These are phyloP conservation scores for Rhinopomastus cyanomelas DNA, from an alignment of 2,113 vertebrate species.

Conservation along the genomic window DNA sequence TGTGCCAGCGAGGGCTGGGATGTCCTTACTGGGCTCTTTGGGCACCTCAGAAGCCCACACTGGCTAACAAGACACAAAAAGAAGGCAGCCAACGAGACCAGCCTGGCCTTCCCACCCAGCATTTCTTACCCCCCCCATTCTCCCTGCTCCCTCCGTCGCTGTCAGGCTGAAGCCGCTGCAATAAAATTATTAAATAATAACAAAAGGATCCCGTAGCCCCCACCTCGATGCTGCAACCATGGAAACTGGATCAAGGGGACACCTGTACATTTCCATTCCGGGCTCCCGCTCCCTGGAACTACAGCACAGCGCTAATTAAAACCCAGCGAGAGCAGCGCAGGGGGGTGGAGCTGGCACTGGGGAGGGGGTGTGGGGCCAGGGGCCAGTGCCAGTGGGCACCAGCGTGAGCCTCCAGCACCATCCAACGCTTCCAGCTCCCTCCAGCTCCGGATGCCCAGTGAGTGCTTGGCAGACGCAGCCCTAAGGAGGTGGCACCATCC, in stretches of 20 bases:
- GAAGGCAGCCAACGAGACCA: constrained; percentile 41
- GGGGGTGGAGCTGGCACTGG: not conserved
- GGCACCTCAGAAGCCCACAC: not conserved
- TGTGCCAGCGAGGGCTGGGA: accelerated
- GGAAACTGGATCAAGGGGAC: constrained; percentile 72
- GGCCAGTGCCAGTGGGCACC: not conserved
- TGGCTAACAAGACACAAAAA: constrained; percentile 38
- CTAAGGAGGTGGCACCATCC: not conserved
- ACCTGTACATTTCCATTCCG: constrained; percentile 71
- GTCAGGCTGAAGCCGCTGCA: not conserved
- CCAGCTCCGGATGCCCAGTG: accelerated
- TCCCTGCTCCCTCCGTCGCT: not conserved
- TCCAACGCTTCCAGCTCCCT: not conserved
- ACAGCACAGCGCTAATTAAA: constrained; percentile 61
- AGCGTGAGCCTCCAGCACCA: not conserved
- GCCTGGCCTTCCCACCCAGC: not conserved
- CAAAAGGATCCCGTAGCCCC: constrained; percentile 25
- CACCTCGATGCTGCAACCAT: constrained; percentile 56
- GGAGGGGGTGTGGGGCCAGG: not conserved
- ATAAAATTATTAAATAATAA: constrained; percentile 40
- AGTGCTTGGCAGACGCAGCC: accelerated
- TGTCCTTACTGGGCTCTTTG: not conserved
- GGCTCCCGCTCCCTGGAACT: constrained; percentile 39
- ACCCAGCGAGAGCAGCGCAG: not conserved
- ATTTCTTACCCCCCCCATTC: constrained; percentile 7